A percentile compares a stretch with the other conserved stretches of the same genome.
Conservation (phyloP, 2,113 vertebrate genomes). For the Anas platyrhynchos region DNA sequence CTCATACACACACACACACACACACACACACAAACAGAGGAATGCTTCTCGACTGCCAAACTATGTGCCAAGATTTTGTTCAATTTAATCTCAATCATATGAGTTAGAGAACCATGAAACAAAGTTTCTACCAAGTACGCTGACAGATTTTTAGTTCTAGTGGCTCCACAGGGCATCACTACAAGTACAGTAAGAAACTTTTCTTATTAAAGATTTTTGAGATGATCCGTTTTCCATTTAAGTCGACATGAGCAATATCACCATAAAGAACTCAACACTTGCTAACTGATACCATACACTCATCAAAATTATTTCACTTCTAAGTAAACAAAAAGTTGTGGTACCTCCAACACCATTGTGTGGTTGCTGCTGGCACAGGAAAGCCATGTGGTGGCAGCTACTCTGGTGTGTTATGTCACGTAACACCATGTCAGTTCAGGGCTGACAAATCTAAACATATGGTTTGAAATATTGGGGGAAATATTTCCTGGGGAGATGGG, state of each 20-base stretch:
- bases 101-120: slow-evolving; percentile 51
- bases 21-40: neutral
- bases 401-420: neutral
- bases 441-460: neutral
- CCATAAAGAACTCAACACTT: slow-evolving; percentile 44
- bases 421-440: neutral
- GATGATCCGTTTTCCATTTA: slow-evolving; percentile 42
- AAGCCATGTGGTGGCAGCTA: neutral
- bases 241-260: slow-evolving; percentile 36
- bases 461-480: neutral
- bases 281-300: slow-evolving; percentile 54
- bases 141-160: slow-evolving; percentile 52
- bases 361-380: slow-evolving; percentile 9
- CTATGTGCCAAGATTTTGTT: slow-evolving; percentile 55
- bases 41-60: slow-evolving; percentile 55
- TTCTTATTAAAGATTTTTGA: slow-evolving; percentile 54
- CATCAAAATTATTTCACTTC: slow-evolving; percentile 14
- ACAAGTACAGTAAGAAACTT: neutral
- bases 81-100: slow-evolving; percentile 64
- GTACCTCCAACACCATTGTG: slow-evolving; percentile 41
- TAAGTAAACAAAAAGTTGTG: slow-evolving; percentile 48
- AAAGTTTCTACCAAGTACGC: slow-evolving; percentile 47
- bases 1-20: neutral
- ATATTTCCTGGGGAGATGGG: neutral
- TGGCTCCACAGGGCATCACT: slow-evolving; percentile 47